Evolutionary conservation across 1,140 invertebrate genomes (phyloP).

Genomic region (Maconellicoccus hirsutus): DNA sequence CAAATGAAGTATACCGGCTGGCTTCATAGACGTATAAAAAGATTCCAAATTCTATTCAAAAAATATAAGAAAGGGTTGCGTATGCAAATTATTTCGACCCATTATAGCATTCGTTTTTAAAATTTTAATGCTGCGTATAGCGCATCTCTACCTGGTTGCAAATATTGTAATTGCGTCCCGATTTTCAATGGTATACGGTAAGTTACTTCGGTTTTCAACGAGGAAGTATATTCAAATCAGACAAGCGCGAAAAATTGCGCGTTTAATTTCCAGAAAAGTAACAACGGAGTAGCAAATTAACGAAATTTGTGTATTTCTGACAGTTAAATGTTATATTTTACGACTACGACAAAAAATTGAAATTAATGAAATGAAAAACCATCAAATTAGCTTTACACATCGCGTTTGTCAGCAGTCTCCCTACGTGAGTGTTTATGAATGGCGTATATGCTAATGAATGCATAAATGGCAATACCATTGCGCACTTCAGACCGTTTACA

Average conservation of each 20-base stretch:
- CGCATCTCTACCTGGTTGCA: neutral
- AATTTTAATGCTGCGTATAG: neutral
- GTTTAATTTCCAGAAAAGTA: too few species aligned
- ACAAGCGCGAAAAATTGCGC: too few species aligned
- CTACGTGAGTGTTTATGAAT: too few species aligned
- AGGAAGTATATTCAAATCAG: too few species aligned
- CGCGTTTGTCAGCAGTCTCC: too few species aligned
- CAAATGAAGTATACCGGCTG: conserved; percentile 22
- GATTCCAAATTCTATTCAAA: conserved; percentile 11
- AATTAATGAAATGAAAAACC: too few species aligned
- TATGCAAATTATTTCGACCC: conserved; percentile 20
- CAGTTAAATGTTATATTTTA: too few species aligned
- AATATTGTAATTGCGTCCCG: conserved; percentile 2
- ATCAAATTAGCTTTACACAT: too few species aligned
- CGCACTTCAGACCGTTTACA: neutral
- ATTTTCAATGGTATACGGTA: neutral
- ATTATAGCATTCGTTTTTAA: conserved; percentile 3
- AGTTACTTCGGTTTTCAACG: neutral
- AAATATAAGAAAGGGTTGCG: conserved; percentile 16
- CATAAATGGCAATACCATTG: neutral
- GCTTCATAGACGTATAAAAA: conserved; percentile 13
- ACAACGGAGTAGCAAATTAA: too few species aligned
- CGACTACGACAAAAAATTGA: too few species aligned
- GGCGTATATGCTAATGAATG: neutral
- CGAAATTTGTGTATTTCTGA: too few species aligned